These are phyloP conservation scores for Rhyzopertha dominica DNA, from an alignment of 1,140 invertebrate genomes.

Conservation along the genomic window DNA sequence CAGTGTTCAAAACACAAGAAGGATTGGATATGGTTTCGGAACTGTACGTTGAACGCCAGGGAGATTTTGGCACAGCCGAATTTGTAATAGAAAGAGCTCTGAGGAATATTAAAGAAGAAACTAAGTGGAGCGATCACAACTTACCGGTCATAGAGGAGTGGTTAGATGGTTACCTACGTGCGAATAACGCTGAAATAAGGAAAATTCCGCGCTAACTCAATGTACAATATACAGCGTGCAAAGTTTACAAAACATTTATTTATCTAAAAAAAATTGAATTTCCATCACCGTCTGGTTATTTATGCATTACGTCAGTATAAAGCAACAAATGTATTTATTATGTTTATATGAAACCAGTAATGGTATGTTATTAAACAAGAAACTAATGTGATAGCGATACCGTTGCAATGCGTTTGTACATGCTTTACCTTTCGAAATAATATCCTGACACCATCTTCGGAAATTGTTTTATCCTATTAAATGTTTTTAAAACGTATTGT, in stretches of 20 bases:
- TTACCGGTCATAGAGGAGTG: constrained; percentile 63
- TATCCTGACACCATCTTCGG: too few species aligned
- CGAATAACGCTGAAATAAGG: constrained; percentile 22
- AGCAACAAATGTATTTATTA: too few species aligned
- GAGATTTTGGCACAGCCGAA: constrained; percentile 61
- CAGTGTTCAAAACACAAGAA: constrained; percentile 63
- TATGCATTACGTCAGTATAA: too few species aligned
- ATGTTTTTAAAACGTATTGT: too few species aligned
- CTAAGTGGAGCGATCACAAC: constrained; percentile 64
- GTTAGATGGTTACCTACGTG: constrained; percentile 53
- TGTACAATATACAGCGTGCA: background rate
- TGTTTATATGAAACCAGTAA: too few species aligned
- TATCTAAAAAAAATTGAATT: background rate
- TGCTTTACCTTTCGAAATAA: too few species aligned
- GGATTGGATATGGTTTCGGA: constrained; percentile 62
- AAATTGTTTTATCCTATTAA: too few species aligned
- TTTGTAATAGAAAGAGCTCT: constrained; percentile 62
- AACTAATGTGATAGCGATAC: too few species aligned
- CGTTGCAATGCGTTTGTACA: too few species aligned
- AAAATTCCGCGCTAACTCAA: background rate
- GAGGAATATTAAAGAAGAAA: constrained; percentile 62
- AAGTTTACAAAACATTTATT: background rate
- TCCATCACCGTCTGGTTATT: too few species aligned
- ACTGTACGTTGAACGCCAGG: constrained; percentile 53
- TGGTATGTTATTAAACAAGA: too few species aligned